Base-by-base conservation (phyloP, 2,113 vertebrate species). In the Geococcyx californianus region DNA sequence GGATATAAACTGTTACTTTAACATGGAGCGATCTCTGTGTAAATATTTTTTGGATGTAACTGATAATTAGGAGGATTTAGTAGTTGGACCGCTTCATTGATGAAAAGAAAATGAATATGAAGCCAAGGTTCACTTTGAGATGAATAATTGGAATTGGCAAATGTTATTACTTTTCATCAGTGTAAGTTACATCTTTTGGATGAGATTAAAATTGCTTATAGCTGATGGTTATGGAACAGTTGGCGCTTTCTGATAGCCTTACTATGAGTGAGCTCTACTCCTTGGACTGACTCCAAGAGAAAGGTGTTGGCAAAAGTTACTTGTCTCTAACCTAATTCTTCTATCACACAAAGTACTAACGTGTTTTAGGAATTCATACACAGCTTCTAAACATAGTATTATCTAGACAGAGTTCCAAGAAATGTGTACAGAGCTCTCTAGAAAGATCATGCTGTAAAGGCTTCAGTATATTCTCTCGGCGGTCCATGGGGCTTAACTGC, bases 41-140 rank as follows among this genome's bases (percentile, higher is more conserved):
- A n/a, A n/a, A n/a, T n/a, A n/a, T n/a, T n/a, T n/a, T 95, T 77
- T 36, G 58, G 15, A 91, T 87, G 49, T 44, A 76, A 86, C 80
- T 81, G 24, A 84, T 40, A 74, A 55, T 85, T 88, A 79, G 25
- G 34, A 75, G 67, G 23, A 51, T 85, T 69, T n/a, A n/a, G n/a
- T 80, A 91, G 42, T 67, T 92, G 55, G 44, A 75, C 49, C 76
- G 59, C 80, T 74, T 93, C 64, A 87, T 14, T 89, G 82, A 68
- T 75, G 67, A 77, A 91, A 89, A 85, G 42, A 85, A 94, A 89
- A 95, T 89, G n/a, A 76, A 36, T 73, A 63, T 47, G 47, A 83
- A 94, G 66, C 51, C 81, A 84, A 67, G 26, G 34, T 64, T 84
- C 44, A 24, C 31, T 93, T 95, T 93, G 63, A 84, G 40, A 80